phyloP scores from a whole-genome alignment of 2,888 invertebrate species.

The Kryphioiulus occultus region DNA sequence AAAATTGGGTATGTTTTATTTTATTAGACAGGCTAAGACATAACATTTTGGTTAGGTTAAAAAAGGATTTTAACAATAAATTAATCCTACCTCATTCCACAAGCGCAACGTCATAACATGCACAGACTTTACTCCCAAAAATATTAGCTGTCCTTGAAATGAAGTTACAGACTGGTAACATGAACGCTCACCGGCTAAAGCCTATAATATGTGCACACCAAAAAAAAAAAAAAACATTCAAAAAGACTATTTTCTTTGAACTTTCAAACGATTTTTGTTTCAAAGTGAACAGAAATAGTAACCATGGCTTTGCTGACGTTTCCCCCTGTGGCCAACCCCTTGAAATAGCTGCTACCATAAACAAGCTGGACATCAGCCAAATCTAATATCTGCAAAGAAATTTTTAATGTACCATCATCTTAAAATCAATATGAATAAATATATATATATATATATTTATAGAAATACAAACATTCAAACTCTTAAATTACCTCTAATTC shows the following conservation, averaged over 20 bases:
- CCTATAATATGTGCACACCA: conserved; percentile 62
- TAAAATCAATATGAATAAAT: not conserved
- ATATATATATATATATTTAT: not conserved
- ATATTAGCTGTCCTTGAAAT: conserved; percentile 73
- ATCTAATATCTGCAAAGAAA: conserved; percentile 68
- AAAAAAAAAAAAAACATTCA: conserved; percentile 47
- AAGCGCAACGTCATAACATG: conserved; percentile 67
- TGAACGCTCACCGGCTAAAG: conserved; percentile 76
- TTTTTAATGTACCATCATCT: not conserved
- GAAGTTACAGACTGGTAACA: conserved; percentile 77
- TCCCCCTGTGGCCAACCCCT: conserved; percentile 94
- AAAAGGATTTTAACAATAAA: not conserved
- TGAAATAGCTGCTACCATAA: conserved; percentile 85
- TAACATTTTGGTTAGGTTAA: not conserved
- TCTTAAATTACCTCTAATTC: conserved; percentile 72
- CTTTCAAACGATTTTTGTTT: not conserved
- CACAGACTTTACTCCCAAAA: conserved; percentile 74
- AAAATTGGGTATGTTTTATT: conserved; percentile 48
- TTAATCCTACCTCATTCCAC: conserved; percentile 63
- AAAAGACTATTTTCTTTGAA: conserved; percentile 41
- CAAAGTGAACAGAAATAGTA: conserved; percentile 56
- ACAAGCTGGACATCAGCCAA: conserved; percentile 81
- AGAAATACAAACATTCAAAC: not conserved
- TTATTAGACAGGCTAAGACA: too few species aligned
- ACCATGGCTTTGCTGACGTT: conserved; percentile 83